Percentiles rank a stretch among this genome's conserved stretches.
These are phyloP conservation scores for Anisognathus igniventris DNA, from an alignment of 2,797 vertebrate genomes.

Conservation along the genomic window DNA sequence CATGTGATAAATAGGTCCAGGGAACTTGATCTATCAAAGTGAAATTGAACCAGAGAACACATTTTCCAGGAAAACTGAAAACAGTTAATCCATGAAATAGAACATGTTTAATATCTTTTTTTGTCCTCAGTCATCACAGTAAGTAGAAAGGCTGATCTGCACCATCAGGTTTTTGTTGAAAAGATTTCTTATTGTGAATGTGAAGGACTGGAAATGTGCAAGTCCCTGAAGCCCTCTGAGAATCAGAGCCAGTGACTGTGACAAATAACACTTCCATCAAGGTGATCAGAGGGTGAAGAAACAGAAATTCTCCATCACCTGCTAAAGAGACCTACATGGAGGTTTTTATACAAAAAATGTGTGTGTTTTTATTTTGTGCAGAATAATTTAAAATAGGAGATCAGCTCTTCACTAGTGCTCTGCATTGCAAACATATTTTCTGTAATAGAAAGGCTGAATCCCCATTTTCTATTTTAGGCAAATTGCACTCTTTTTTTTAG, in stretches of 20 bases:
- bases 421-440: neutral
- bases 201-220: neutral
- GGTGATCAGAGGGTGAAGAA: neutral
- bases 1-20: neutral
- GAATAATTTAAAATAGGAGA: neutral
- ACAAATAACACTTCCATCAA: neutral
- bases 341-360: neutral
- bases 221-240: neutral
- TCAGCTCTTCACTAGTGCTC: neutral
- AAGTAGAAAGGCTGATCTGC: neutral
- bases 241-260: neutral
- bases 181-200: neutral
- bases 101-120: neutral
- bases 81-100: neutral
- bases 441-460: neutral
- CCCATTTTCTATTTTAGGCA: neutral
- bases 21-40: neutral
- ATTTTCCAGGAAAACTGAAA: neutral
- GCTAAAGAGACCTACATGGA: neutral
- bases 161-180: neutral
- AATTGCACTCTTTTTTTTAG: neutral
- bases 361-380: neutral
- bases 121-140: neutral
- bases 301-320: neutral
- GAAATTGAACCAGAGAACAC: neutral